A percentile compares a stretch with the other conserved stretches of the same genome.
Conservation (phyloP, 2,888 invertebrate genomes). For the Eucriotettix oculatus region DNA sequence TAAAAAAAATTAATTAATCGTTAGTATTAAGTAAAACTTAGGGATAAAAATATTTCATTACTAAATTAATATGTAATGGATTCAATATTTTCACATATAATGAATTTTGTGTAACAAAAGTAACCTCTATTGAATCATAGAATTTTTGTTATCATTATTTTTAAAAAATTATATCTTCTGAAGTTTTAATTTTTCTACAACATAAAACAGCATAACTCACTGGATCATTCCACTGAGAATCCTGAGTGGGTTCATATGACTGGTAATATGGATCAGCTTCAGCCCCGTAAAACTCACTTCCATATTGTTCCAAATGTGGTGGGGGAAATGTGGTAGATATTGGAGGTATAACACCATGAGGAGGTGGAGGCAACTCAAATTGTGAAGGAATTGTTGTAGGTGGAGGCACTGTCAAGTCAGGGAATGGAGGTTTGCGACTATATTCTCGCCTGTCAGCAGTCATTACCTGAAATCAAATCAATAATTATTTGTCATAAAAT, state of each 20-base stretch:
- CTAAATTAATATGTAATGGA: too few species aligned
- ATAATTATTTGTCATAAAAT: not conserved
- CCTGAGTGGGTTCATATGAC: conserved; percentile 56
- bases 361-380: conserved; percentile 22
- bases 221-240: conserved; percentile 47
- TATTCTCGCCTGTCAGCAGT: conserved; percentile 80
- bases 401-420: conserved; percentile 41
- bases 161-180: not conserved
- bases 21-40: not conserved
- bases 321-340: conserved; percentile 16
- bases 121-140: too few species aligned
- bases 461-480: conserved; percentile 47
- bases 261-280: conserved; percentile 28
- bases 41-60: too few species aligned
- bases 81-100: too few species aligned
- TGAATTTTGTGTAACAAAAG: too few species aligned
- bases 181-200: not conserved
- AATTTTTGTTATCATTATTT: not conserved
- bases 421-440: conserved; percentile 48
- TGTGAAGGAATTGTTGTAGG: conserved; percentile 28
- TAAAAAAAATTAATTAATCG: too few species aligned
- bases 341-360: conserved; percentile 11
- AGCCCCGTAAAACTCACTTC: conserved; percentile 17
- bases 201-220: conserved; percentile 17
- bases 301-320: conserved; percentile 6